A percentile compares a stretch with the other conserved stretches of the same genome.
phyloP scores from a whole-genome alignment of 2,888 invertebrate genomes.

The Tetranychus piercei region DNA sequence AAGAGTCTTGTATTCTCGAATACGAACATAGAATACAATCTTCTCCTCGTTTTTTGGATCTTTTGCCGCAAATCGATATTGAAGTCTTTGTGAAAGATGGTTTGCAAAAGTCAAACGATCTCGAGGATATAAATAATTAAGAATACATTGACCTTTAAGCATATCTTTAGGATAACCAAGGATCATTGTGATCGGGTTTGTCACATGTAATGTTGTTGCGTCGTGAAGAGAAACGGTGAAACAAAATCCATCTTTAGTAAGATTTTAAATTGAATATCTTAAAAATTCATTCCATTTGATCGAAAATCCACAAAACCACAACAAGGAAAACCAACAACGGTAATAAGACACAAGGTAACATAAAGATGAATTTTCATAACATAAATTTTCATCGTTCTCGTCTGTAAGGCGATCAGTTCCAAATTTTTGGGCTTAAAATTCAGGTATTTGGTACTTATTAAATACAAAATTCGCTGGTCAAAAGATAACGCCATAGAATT shows the following conservation, averaged over 20 bases:
- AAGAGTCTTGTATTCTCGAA: conserved; percentile 41
- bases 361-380: too few relatives aligned
- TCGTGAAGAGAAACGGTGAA: conserved; percentile 11
- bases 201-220: conserved; percentile 2
- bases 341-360: not conserved
- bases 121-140: conserved; percentile 27
- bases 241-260: conserved; percentile 5
- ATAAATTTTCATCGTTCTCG: too few relatives aligned
- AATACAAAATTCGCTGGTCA: too few relatives aligned
- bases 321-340: too few relatives aligned
- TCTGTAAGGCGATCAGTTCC: too few relatives aligned
- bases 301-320: too few relatives aligned
- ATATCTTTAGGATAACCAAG: conserved; percentile 14
- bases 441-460: too few relatives aligned
- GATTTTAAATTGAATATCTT: not conserved
- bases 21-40: conserved; percentile 12
- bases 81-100: conserved; percentile 23
- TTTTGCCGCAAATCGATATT: conserved; percentile 23
- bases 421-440: too few relatives aligned
- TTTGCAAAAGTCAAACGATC: conserved; percentile 29
- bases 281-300: too few relatives aligned
- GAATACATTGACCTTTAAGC: conserved; percentile 11
- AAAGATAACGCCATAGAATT: too few relatives aligned
- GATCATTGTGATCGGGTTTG: conserved; percentile 1
- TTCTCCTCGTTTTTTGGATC: conserved; percentile 6